Evolutionary conservation across 2,113 vertebrate species (phyloP), one percentile per base, ranked within the genome.

Genomic region (Raja brachyura): DNA sequence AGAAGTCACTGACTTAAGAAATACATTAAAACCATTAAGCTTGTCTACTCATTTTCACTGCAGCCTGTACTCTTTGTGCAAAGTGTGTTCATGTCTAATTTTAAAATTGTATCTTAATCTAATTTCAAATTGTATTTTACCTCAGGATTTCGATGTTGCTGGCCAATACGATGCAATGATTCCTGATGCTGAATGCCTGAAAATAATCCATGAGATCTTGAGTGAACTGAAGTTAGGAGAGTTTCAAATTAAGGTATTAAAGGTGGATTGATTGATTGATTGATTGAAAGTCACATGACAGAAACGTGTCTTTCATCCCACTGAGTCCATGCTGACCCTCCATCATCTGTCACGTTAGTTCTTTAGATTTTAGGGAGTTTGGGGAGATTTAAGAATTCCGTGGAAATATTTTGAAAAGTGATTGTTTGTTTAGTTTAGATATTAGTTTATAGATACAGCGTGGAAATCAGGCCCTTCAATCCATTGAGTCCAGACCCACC

Each of bases 121-220:
- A 48, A 48, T 48, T 48, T 13, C 22, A 83, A 59, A 83, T n/a
- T n/a, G 0, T 93, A 48, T 94, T n/a, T 95, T 77, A 6, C 18
- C 93, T 0, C 95, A 99, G 98, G 98, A 99, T 94, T 99, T 99
- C 93, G 99, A 99, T 95, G 99, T 99, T 0, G 99, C 99, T 0
- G 99, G 99, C 0, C 98, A 99, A 93, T 98, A 98, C 0, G 99
- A 99, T 11, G 96, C 97, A 0, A 99, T 99, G 99, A 99, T 99
- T 93, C 98, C 99, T 0, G 98, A 99, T 1, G 98, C 99, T 0
- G 99, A 99, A 94, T 99, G 98, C 95, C 96, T 99, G 94, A 99
- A 98, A 95, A 98, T 99, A 0, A 97, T 99, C 93, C 96, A 98
- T 0, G 98, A 99, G 95, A 99, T 99, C 95, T 97, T 99, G 94